phyloP scores from a whole-genome alignment of 1,140 invertebrate species.

The Littorina saxatilis region DNA sequence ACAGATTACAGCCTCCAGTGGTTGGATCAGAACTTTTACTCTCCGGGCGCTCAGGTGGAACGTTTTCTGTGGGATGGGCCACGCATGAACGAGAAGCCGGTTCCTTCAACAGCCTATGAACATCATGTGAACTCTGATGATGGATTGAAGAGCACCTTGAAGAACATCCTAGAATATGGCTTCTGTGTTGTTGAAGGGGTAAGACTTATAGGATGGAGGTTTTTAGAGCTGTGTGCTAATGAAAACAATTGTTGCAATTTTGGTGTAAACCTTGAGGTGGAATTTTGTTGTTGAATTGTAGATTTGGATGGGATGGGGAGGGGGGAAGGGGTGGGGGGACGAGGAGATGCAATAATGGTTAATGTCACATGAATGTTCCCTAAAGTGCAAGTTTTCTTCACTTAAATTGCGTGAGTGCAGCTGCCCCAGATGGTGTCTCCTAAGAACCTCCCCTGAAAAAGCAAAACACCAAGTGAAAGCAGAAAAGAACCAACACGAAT shows the following conservation, averaged over 20 bases:
- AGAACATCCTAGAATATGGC: conserved; percentile 59
- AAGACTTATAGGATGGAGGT: too few relatives aligned
- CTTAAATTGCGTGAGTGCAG: too few relatives aligned
- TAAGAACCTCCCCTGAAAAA: too few relatives aligned
- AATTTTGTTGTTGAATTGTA: not conserved
- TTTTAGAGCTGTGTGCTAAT: too few relatives aligned
- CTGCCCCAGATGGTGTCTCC: too few relatives aligned
- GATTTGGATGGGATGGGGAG: not conserved
- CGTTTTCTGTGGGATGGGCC: conserved; percentile 57
- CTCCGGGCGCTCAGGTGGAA: conserved; percentile 26
- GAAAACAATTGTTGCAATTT: not conserved
- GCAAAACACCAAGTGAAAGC: too few relatives aligned
- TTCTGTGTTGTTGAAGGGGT: conserved; percentile 60
- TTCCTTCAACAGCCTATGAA: conserved; percentile 47
- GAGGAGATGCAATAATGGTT: too few relatives aligned
- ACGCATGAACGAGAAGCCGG: conserved; percentile 22
- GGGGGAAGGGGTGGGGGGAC: not conserved
- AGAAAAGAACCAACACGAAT: too few relatives aligned
- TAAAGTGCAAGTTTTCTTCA: too few relatives aligned
- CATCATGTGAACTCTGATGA: conserved; percentile 54
- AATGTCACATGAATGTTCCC: too few relatives aligned
- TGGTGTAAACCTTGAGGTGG: not conserved
- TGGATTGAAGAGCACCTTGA: conserved; percentile 51
- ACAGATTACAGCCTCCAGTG: conserved; percentile 60
- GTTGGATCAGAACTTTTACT: conserved; percentile 54